Base-by-base conservation (phyloP, 2,888 invertebrate species). In the Amphipoea oculea region DNA sequence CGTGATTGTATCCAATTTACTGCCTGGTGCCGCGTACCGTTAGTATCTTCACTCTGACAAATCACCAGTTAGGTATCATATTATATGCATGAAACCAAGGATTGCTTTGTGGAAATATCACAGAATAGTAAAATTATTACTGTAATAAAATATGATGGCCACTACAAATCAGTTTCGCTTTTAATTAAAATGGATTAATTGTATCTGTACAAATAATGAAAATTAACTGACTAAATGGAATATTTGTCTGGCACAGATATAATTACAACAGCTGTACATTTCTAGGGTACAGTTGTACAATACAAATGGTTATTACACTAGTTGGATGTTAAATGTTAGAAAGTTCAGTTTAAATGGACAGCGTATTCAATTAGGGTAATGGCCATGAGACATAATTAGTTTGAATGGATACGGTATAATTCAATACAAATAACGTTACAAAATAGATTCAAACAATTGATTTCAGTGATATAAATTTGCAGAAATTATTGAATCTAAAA, bases 1-100 rank as follows among this genome's bases (percentile, higher is more conserved):
- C 96, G 96, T 96, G 96, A 94, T 95, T 94, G 91, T 91, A 91
- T 91, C 91, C 95, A 95, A 96, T 96, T 96, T 94, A 92, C 92
- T 91, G 90, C 90, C 90, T 91, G 92, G 93, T 93, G 94, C 92
- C 94, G 92, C 92, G 93, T 93, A 93, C 93, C 92, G 94, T 94
- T 94, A 94, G 93, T 94, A 94, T 95, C 93, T 94, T 93, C 93
- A 93, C 93, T 89, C 91, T 94, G 94, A 95, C 94, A 95, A 95
- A 95, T 95, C 93, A 94, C 93, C 90, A 91, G 91, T 90, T 90
- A 90, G 77, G 90, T 90, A 89, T 90, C 86, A 86, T 90, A 90
- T 89, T 91, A 90, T 92, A 91, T 92, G 91, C 90, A 92, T 91
- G 90, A 91, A 92, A 92, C 79, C 87, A 87, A 85, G 83, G 79